A percentile compares a stretch with the other conserved stretches of the same genome.
Conservation (phyloP, 2,113 vertebrate genomes). For the Zonotrichia leucophrys region DNA sequence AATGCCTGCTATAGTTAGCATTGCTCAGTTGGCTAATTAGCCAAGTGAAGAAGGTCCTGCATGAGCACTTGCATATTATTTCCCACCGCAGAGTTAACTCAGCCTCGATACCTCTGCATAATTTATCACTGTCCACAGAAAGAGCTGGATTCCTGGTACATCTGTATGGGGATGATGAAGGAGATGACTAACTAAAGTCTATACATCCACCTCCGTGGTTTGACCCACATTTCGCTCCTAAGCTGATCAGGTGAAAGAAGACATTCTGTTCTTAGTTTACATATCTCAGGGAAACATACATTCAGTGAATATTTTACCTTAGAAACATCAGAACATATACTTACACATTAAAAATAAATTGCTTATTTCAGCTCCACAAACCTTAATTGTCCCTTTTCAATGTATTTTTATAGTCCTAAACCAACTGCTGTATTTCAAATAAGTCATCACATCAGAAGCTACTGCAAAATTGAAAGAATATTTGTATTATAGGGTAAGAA, state of each 20-base stretch:
- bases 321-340: not conserved
- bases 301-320: not conserved
- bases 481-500: not conserved
- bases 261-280: not conserved
- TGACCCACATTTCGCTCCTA: not conserved
- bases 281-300: not conserved
- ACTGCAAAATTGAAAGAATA: not conserved
- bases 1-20: constrained; percentile 27
- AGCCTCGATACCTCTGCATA: not conserved
- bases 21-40: constrained; percentile 24
- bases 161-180: not conserved
- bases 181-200: not conserved
- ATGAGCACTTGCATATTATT: not conserved
- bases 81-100: not conserved
- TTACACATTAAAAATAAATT: not conserved
- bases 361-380: not conserved
- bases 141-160: not conserved
- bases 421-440: not conserved
- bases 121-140: not conserved
- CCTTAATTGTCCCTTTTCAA: not conserved
- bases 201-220: not conserved
- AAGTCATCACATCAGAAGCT: not conserved
- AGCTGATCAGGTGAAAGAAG: not conserved
- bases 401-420: not conserved
- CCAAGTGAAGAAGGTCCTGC: not conserved